Percentiles rank a stretch among this genome's conserved stretches.
Conservation (phyloP, 2,113 vertebrate genomes). For the Tamias sibiricus region DNA sequence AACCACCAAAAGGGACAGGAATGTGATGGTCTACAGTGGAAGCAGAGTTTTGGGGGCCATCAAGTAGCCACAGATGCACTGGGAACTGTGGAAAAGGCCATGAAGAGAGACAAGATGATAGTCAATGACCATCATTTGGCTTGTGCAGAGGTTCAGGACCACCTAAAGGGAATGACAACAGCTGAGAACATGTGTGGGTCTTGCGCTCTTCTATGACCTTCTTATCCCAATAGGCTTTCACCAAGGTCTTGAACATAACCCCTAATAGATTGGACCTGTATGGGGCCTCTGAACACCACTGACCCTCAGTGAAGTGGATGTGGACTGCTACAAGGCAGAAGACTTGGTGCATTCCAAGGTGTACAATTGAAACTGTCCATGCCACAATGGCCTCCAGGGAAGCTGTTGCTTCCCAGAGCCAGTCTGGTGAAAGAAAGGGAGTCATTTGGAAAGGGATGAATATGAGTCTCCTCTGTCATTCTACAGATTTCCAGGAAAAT, state of each 20-base stretch:
- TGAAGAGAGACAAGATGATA: slow-evolving; percentile 96
- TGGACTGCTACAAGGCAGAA: not conserved
- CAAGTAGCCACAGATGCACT: slow-evolving; percentile 98
- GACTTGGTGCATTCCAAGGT: not conserved
- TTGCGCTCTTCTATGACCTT: slow-evolving; percentile 99
- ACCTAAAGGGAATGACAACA: slow-evolving; percentile 98
- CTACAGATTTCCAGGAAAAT: not conserved
- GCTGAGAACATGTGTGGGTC: slow-evolving; percentile 98
- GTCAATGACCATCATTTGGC: slow-evolving; percentile 98
- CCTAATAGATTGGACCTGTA: slow-evolving; percentile 98
- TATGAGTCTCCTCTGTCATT: not conserved
- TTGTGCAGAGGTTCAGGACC: slow-evolving; percentile 97
- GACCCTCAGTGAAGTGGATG: not conserved
- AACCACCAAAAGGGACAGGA: slow-evolving; percentile 98
- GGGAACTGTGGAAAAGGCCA: slow-evolving; percentile 99
- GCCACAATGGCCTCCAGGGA: not conserved
- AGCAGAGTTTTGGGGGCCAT: slow-evolving; percentile 97
- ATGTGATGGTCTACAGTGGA: slow-evolving; percentile 99
- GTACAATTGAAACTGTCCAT: not conserved
- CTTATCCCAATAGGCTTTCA: slow-evolving; percentile 97
- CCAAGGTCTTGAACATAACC: slow-evolving; percentile 97
- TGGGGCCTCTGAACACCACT: not conserved
- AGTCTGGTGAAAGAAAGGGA: not conserved
- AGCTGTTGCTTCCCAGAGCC: not conserved
- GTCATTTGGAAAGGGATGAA: not conserved